These are phyloP conservation scores for Tribolium castaneum DNA, from an alignment of 1,140 invertebrate species.

Conservation along the genomic window DNA sequence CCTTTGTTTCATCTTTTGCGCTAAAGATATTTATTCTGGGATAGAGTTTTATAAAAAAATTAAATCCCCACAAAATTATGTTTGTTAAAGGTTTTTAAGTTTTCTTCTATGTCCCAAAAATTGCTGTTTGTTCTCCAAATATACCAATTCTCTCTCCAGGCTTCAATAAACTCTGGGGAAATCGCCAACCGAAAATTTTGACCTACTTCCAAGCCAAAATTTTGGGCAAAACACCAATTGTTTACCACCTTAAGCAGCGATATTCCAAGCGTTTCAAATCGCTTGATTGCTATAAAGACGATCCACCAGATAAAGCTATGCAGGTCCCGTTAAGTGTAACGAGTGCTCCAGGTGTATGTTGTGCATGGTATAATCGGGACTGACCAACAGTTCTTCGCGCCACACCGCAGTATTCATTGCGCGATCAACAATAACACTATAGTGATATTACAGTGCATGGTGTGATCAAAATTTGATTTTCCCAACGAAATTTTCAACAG, in stretches of 20 bases:
- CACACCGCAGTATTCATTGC: background rate
- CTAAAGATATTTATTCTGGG: too few species aligned
- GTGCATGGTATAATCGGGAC: constrained; percentile 19
- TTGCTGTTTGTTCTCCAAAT: too few species aligned
- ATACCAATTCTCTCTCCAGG: too few species aligned
- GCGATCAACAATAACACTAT: constrained; percentile 16
- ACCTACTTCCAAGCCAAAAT: background rate
- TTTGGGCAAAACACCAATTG: background rate
- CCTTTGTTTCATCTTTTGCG: too few species aligned
- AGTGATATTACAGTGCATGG: constrained; percentile 1
- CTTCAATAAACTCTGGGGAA: too few species aligned
- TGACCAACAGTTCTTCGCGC: constrained; percentile 43
- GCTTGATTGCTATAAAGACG: constrained; percentile 18
- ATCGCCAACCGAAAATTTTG: background rate
- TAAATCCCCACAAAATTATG: too few species aligned
- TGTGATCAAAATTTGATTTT: background rate
- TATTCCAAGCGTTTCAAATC: constrained; percentile 1
- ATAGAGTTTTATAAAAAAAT: too few species aligned
- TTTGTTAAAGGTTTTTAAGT: too few species aligned
- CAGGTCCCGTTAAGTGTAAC: constrained; percentile 44
- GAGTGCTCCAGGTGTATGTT: constrained; percentile 18
- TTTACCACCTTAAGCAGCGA: background rate
- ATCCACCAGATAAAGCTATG: constrained; percentile 50
- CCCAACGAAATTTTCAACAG: background rate
- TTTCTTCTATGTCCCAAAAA: too few species aligned